These are phyloP conservation scores for Zeuzera pyrina DNA, from an alignment of 2,888 invertebrate genomes.

Conservation along the genomic window DNA sequence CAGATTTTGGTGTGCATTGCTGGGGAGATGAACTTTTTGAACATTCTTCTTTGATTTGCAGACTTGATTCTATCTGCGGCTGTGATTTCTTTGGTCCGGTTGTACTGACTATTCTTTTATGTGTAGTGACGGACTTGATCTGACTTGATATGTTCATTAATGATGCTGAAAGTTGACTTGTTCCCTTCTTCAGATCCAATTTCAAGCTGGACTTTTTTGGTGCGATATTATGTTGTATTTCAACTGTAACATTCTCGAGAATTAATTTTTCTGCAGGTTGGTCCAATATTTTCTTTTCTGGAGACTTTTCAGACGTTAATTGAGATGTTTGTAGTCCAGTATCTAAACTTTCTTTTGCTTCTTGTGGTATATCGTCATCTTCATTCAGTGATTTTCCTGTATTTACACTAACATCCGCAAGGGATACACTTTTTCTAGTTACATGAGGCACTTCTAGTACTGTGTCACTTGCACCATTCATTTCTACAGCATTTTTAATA, in stretches of 20 bases:
- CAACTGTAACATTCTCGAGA: constrained; percentile 62
- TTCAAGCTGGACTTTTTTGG: constrained; percentile 64
- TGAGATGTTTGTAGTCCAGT: constrained; percentile 12
- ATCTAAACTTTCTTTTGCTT: constrained; percentile 17
- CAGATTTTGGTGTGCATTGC: constrained; percentile 48
- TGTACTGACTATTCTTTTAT: constrained; percentile 60
- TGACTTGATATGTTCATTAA: constrained; percentile 65
- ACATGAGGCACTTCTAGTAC: constrained; percentile 31
- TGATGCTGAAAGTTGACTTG: constrained; percentile 55
- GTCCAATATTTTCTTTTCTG: constrained; percentile 20
- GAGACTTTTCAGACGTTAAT: constrained; percentile 23
- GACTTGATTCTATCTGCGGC: constrained; percentile 33
- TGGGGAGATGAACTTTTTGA: constrained; percentile 33
- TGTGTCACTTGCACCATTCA: constrained; percentile 52
- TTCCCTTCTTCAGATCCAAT: constrained; percentile 60
- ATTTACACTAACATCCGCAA: constrained; percentile 59
- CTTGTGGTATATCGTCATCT: constrained; percentile 31
- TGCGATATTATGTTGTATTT: constrained; percentile 65
- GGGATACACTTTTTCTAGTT: constrained; percentile 34
- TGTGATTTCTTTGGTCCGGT: constrained; percentile 56
- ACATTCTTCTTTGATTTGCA: constrained; percentile 41
- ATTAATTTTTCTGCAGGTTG: constrained; percentile 40
- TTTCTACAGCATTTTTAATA: constrained; percentile 32
- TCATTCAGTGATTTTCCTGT: constrained; percentile 52
- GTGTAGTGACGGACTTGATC: constrained; percentile 64